A percentile compares a stretch with the other conserved stretches of the same genome.
Evolutionary conservation across 2,888 invertebrate species (phyloP).

Genomic region (Cataglyphis cursor): DNA sequence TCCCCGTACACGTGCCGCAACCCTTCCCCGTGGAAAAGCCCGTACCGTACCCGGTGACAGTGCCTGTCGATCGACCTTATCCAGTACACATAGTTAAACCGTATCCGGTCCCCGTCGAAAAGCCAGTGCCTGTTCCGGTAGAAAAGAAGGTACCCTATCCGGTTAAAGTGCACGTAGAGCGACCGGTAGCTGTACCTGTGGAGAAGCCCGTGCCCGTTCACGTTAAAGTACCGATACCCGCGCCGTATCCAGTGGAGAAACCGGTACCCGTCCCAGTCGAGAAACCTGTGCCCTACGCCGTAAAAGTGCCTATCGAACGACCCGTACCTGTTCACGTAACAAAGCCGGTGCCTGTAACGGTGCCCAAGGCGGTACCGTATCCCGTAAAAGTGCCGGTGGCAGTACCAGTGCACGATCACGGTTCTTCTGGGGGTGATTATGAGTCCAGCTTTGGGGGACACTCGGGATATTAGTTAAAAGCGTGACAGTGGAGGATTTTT

Average conservation of each 20-base stretch:
- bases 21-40: conserved; percentile 93
- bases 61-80: conserved; percentile 91
- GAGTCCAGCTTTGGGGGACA: conserved; percentile 73
- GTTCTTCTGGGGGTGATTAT: conserved; percentile 56
- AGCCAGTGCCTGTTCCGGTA: conserved; percentile 86
- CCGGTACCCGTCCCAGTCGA: conserved; percentile 84
- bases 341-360: conserved; percentile 82
- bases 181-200: conserved; percentile 92
- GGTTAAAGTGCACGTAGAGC: conserved; percentile 86
- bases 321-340: conserved; percentile 82
- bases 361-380: conserved; percentile 89
- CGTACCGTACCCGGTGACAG: conserved; percentile 91
- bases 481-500: conserved; percentile 37
- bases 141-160: conserved; percentile 87
- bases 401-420: conserved; percentile 88
- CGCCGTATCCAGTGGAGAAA: conserved; percentile 82
- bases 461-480: conserved; percentile 42
- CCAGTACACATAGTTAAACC: conserved; percentile 89
- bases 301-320: conserved; percentile 88
- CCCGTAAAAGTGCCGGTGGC: conserved; percentile 91
- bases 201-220: conserved; percentile 93
- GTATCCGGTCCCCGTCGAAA: conserved; percentile 91
- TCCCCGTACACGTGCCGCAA: conserved; percentile 91
- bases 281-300: conserved; percentile 90
- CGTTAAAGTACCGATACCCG: conserved; percentile 88